Percentiles rank a stretch among this genome's conserved stretches.
These are phyloP conservation scores for Aphaenogaster ashmeadi DNA, from an alignment of 1,140 invertebrate genomes.

Conservation along the genomic window DNA sequence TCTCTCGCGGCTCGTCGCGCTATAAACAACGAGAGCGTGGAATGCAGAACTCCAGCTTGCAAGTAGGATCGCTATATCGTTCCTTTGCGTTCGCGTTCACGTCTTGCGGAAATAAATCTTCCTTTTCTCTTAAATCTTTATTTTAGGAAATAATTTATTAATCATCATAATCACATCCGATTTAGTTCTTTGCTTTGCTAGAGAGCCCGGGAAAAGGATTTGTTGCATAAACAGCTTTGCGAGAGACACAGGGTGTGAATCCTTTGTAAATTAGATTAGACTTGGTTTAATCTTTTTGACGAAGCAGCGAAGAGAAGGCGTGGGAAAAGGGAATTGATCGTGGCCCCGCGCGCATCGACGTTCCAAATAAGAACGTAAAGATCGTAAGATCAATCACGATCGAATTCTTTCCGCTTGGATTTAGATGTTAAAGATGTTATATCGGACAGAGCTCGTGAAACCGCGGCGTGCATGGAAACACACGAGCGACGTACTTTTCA, in stretches of 20 bases:
- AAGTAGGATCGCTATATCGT: not conserved
- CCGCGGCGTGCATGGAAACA: conserved; percentile 53
- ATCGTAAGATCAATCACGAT: conserved; percentile 43
- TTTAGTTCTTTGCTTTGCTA: not conserved
- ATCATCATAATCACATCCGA: not conserved
- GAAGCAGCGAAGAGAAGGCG: not conserved
- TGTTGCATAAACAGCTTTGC: not conserved
- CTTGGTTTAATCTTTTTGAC: not conserved
- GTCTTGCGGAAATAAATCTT: not conserved
- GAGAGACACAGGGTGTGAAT: not conserved
- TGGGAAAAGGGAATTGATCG: not conserved
- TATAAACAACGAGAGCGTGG: not conserved
- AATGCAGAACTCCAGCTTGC: not conserved
- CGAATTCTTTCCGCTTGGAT: conserved; percentile 51
- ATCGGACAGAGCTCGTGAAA: conserved; percentile 52
- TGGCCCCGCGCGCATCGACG: conserved; percentile 24
- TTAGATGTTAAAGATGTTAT: conserved; percentile 69
- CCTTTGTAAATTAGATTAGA: not conserved
- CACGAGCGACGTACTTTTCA: conserved; percentile 69
- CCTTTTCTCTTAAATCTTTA: not conserved
- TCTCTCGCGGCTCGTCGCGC: conserved; percentile 1
- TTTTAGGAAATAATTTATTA: not conserved
- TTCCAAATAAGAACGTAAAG: conserved; percentile 31
- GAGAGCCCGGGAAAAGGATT: not conserved
- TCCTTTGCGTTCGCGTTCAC: not conserved